A percentile compares a stretch with the other conserved stretches of the same genome.
These are phyloP conservation scores for Caenorhabditis becei DNA, from an alignment of 2,888 invertebrate genomes.

Conservation along the genomic window DNA sequence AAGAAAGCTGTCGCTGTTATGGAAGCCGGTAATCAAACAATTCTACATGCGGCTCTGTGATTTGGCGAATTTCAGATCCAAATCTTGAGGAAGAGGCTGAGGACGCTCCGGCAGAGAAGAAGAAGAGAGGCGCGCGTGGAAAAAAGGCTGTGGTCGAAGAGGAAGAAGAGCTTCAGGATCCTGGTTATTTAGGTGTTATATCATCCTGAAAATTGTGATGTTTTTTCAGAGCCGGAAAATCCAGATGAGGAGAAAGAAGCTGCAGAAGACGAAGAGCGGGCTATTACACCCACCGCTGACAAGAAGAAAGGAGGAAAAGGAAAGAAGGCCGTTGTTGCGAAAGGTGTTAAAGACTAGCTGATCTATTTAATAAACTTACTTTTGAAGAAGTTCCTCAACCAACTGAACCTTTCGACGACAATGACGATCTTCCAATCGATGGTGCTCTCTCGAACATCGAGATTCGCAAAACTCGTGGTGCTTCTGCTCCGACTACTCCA, in stretches of 20 bases:
- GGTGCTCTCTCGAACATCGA: neutral
- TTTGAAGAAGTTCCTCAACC: neutral
- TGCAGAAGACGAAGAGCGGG: neutral
- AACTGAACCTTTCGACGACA: neutral
- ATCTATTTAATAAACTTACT: neutral
- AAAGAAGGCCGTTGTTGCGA: neutral
- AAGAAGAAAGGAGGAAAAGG: neutral
- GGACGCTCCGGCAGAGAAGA: no score
- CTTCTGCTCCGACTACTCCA: neutral
- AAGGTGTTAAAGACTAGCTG: neutral
- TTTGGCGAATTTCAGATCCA: no score
- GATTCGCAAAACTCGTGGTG: conserved; percentile 1
- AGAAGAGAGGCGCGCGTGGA: neutral
- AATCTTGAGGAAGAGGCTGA: no score
- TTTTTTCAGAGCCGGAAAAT: neutral
- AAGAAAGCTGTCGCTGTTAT: neutral
- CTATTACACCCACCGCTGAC: neutral
- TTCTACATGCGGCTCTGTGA: no score
- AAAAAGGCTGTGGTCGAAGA: neutral
- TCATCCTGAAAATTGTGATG: neutral
- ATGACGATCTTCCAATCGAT: conserved; percentile 2
- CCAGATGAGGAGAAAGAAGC: neutral
- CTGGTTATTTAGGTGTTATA: neutral
- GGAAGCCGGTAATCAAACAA: neutral
- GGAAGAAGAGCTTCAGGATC: neutral